A percentile compares a stretch with the other conserved stretches of the same genome.
Conservation (phyloP, 2,888 invertebrate genomes). For the Idaea biselata region DNA sequence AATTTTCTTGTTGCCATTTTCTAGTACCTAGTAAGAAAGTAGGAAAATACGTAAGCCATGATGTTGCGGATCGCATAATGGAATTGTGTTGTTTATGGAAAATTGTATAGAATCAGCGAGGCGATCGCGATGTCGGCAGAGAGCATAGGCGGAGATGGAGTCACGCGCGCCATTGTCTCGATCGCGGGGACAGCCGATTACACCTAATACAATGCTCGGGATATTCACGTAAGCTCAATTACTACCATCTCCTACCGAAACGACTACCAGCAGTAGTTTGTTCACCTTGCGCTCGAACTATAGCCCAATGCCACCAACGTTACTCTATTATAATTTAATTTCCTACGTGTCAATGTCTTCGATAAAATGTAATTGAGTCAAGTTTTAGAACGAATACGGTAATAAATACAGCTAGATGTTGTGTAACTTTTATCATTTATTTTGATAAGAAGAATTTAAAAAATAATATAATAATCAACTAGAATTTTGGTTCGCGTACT, state of each 20-base stretch:
- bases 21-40: conserved; percentile 26
- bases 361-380: too few species aligned
- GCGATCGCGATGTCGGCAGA: conserved; percentile 29
- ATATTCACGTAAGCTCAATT: conserved; percentile 38
- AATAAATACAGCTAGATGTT: not conserved
- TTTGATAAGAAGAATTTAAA: not conserved
- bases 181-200: conserved; percentile 42
- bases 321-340: not conserved
- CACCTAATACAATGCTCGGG: conserved; percentile 42
- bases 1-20: conserved; percentile 39
- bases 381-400: not conserved
- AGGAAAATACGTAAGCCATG: conserved; percentile 43
- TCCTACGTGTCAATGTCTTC: not conserved
- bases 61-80: conserved; percentile 39
- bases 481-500: too few species aligned
- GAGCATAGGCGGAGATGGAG: conserved; percentile 45
- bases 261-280: conserved; percentile 35
- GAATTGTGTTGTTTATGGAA: conserved; percentile 47
- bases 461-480: too few species aligned
- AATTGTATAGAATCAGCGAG: conserved; percentile 44
- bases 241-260: conserved; percentile 43
- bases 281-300: conserved; percentile 16
- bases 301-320: not conserved
- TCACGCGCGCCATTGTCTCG: conserved; percentile 64
- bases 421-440: not conserved